phyloP scores from a whole-genome alignment of 2,797 vertebrate species.

The Dallia pectoralis region DNA sequence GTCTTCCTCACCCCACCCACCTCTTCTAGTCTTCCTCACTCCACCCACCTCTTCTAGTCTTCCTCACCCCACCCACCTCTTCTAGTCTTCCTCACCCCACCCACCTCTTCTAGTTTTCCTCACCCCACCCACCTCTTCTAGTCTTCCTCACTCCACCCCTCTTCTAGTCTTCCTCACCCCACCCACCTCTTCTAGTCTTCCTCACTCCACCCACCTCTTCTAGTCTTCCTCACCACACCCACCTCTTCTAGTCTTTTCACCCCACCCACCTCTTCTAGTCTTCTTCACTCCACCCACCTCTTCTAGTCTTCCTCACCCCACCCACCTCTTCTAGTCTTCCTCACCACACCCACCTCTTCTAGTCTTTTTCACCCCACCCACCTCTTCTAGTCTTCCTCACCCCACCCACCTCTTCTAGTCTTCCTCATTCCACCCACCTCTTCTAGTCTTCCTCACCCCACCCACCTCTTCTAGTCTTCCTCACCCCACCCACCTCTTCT shows the following conservation, averaged over 20 bases:
- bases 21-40: not conserved
- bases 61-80: slow-evolving; percentile 61
- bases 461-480: too few relatives aligned
- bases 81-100: too few relatives aligned
- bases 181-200: too few relatives aligned
- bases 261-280: slow-evolving; percentile 66
- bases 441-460: too few relatives aligned
- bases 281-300: too few relatives aligned
- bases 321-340: slow-evolving; percentile 44
- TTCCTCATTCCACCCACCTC: slow-evolving; percentile 60
- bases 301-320: not conserved
- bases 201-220: too few relatives aligned
- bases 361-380: too few relatives aligned
- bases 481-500: slow-evolving; percentile 38
- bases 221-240: too few relatives aligned
- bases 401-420: slow-evolving; percentile 39
- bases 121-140: too few relatives aligned
- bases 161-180: slow-evolving; percentile 45
- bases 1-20: too few relatives aligned
- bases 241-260: slow-evolving; percentile 51
- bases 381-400: not conserved
- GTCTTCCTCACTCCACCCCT: slow-evolving; percentile 1
- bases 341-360: slow-evolving; percentile 64
- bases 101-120: slow-evolving; percentile 78
- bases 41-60: slow-evolving; percentile 39